Evolutionary conservation across 2,888 invertebrate species (phyloP), one percentile per base, ranked within the genome.

Genomic region (Ormyrus nitidulus): DNA sequence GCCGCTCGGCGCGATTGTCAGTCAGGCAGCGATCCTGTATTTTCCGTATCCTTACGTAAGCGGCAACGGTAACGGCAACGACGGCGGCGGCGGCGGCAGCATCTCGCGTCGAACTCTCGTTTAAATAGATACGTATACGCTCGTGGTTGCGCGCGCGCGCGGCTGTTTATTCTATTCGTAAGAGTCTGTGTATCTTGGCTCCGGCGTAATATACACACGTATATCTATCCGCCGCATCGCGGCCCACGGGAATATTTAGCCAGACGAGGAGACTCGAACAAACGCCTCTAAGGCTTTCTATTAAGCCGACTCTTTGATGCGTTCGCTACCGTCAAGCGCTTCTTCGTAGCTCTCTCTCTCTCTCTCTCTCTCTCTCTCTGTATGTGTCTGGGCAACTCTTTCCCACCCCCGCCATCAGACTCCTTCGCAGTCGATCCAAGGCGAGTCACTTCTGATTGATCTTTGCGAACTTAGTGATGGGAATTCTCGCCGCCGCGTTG

Each of bases 231-330:
- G 85, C 76, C 83, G 53, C 53, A n/a, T 48, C 44, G 65, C 5
- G 62, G 6, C 6, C 85, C 85, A 7, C 75, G 87, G 86, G 89
- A 90, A 90, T 89, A 90, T 90, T 90, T 90, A 90, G 90, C 89
- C 89, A 89, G 88, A 89, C 88, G 89, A 90, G 92, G 85, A 91
- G 88, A 90, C 91, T 91, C 92, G 91, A 92, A 92, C 92, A 92
- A 92, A 92, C 91, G 91, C 92, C 92, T 92, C 90, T 91, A 90
- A 92, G 92, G 92, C 92, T 92, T 92, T 92, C 92, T 92, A 92
- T 93, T 92, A 89, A 93, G 91, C 88, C 86, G 89, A 88, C 88
- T 89, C 89, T 90, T 90, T 90, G 90, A 90, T 90, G 90, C 89
- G 86, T 87, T 66, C 58, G 87, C 87, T 89, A 87, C 87, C 87